phyloP scores from a whole-genome alignment of 2,888 invertebrate species.

The Drosophila quasianomalipes region DNA sequence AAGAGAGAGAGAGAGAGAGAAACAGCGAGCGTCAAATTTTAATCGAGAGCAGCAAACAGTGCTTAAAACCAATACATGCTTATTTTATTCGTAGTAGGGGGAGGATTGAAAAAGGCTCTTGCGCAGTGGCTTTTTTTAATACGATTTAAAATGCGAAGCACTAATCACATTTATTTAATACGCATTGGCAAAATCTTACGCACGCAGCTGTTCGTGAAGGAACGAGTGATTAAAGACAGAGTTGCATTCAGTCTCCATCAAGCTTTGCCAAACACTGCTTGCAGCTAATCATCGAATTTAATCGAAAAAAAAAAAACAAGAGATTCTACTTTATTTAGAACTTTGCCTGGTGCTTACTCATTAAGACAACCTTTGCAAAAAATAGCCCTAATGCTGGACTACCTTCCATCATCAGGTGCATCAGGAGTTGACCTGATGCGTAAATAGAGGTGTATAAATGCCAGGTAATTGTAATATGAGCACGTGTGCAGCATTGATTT shows the following conservation, averaged over 20 bases:
- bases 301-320: too few relatives aligned
- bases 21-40: neutral
- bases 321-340: neutral
- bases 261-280: neutral
- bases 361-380: neutral
- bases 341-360: neutral
- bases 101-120: slow-evolving; percentile 13
- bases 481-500: slow-evolving; percentile 33
- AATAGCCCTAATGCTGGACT: neutral
- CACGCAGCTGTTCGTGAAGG: neutral
- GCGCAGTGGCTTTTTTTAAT: slow-evolving; percentile 14
- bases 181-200: neutral
- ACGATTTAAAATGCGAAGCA: too few relatives aligned
- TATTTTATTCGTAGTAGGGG: neutral
- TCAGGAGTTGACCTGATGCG: slow-evolving; percentile 5
- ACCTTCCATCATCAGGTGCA: slow-evolving; percentile 37
- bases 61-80: slow-evolving; percentile 1
- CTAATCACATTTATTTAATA: neutral
- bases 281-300: neutral
- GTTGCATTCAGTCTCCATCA: neutral
- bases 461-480: slow-evolving; percentile 14
- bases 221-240: neutral
- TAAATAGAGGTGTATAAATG: neutral
- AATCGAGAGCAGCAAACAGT: neutral
- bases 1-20: neutral